Conservation (phyloP, 1,140 invertebrate genomes). For the Acromyrmex heyeri region DNA sequence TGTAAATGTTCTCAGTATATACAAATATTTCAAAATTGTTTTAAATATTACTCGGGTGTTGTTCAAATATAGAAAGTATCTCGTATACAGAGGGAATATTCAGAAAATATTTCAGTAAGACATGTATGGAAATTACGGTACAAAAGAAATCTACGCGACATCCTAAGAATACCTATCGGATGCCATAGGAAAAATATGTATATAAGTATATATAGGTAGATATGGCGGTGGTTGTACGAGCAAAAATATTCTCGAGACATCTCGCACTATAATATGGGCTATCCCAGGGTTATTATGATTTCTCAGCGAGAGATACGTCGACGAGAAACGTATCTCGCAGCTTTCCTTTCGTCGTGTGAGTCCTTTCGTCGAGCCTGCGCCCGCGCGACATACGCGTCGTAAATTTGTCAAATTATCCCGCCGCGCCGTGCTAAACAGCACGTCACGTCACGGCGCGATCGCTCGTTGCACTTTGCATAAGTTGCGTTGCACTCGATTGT, state of each 20-base stretch:
- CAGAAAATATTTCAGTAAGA: neutral
- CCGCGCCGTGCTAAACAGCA: neutral
- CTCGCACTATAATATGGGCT: neutral
- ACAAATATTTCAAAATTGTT: neutral
- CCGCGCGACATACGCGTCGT: slow-evolving; percentile 1
- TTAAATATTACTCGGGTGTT: neutral
- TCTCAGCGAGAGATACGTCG: neutral
- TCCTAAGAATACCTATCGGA: neutral
- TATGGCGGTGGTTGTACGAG: neutral
- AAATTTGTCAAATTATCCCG: slow-evolving; percentile 36
- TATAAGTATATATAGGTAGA: neutral
- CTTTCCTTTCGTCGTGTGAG: neutral
- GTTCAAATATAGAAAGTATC: neutral
- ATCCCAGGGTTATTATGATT: neutral
- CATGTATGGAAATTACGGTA: neutral
- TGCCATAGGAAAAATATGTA: neutral
- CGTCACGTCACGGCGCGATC: slow-evolving; percentile 26
- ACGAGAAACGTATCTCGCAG: neutral
- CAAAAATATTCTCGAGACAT: slow-evolving; percentile 22
- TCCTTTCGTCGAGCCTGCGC: neutral
- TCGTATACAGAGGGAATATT: neutral
- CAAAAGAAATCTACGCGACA: neutral
- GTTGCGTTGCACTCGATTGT: slow-evolving; percentile 55
- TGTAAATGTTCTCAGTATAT: neutral
- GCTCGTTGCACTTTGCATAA: slow-evolving; percentile 46